Base-by-base conservation (phyloP, 2,888 invertebrate genomes). In the Argyresthia goedartella region DNA sequence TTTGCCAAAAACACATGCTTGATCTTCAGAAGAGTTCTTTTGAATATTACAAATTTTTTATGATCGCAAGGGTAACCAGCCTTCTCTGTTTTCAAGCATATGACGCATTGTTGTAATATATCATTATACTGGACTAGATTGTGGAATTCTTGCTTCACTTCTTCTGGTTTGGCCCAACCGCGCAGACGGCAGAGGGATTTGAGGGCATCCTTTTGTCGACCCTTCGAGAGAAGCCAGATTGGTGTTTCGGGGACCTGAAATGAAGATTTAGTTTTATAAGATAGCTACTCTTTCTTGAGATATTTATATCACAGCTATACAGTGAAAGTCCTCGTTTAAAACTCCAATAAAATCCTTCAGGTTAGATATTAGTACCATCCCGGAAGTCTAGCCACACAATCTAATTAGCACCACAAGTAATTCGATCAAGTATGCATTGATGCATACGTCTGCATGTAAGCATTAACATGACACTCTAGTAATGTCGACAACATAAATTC, bases 231-330 rank as follows among this genome's bases (percentile, higher is more conserved):
- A n/a, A 90, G 66, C 89, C 89, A 89, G 61, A 88, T 77, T 41
- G 89, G 89, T 7, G 89, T 88, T 69, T 90, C 89, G 0, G 89
- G 89, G 1, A 89, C 85, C 89, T 89, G 67, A 39, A 64, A 63
- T 59, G 25, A 25, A 25, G 25, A 25, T 25, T 25, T 25, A 4
- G 25, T 6, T 25, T 25, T 25, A 6, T 25, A 25, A n/a, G n/a
- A n/a, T n/a, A n/a, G n/a, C n/a, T n/a, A n/a, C n/a, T n/a, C n/a
- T n/a, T n/a, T n/a, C n/a, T n/a, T n/a, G n/a, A n/a, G n/a, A 2
- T 25, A 25, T 25, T 25, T 25, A 4, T 2, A 6, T 25, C 6
- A 25, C 6, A 4, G 3, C 2, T 6, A 25, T 6, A 25, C 25
- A 25, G 6, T 25, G n/a, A 25, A 25, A 4, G 25, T 25, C 6